phyloP scores from a whole-genome alignment of 1,140 invertebrate species.

The Drosophila lini region DNA sequence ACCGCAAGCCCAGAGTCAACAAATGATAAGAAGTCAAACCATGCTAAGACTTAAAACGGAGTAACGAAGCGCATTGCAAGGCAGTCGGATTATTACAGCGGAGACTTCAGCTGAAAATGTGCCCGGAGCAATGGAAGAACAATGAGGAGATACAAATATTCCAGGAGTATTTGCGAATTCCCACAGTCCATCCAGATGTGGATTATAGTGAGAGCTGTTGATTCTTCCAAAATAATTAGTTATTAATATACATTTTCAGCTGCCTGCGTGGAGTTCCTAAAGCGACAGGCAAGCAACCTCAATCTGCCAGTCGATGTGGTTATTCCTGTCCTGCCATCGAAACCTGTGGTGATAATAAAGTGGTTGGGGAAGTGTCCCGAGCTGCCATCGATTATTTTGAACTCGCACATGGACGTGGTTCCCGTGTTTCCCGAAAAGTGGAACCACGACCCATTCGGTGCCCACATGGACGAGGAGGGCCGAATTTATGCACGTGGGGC shows the following conservation, averaged over 20 bases:
- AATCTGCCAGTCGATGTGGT: constrained; percentile 86
- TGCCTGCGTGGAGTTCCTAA: constrained; percentile 87
- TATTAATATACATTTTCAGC: constrained; percentile 87
- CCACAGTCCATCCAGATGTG: constrained; percentile 92
- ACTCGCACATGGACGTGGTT: constrained; percentile 95
- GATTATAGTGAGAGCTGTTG: constrained; percentile 89
- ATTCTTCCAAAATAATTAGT: too few relatives aligned
- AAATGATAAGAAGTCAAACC: constrained; percentile 22
- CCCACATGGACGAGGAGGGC: constrained; percentile 89
- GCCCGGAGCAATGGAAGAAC: constrained; percentile 83
- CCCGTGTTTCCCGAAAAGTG: constrained; percentile 89
- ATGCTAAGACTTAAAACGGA: constrained; percentile 11
- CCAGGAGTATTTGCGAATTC: constrained; percentile 92
- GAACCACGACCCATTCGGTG: constrained; percentile 89
- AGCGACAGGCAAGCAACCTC: constrained; percentile 87
- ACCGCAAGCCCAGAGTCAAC: constrained; percentile 9
- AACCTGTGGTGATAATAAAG: constrained; percentile 90
- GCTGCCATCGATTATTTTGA: constrained; percentile 89
- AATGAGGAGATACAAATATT: constrained; percentile 91
- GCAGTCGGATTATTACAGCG: constrained; percentile 9
- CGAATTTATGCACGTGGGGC: constrained; percentile 92
- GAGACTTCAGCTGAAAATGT: constrained; percentile 36
- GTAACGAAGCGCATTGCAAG: neutral
- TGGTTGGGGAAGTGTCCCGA: constrained; percentile 89
- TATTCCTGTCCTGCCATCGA: constrained; percentile 74